Base-by-base conservation (phyloP, 2,797 vertebrate genomes). In the Carcharodon carcharias region DNA sequence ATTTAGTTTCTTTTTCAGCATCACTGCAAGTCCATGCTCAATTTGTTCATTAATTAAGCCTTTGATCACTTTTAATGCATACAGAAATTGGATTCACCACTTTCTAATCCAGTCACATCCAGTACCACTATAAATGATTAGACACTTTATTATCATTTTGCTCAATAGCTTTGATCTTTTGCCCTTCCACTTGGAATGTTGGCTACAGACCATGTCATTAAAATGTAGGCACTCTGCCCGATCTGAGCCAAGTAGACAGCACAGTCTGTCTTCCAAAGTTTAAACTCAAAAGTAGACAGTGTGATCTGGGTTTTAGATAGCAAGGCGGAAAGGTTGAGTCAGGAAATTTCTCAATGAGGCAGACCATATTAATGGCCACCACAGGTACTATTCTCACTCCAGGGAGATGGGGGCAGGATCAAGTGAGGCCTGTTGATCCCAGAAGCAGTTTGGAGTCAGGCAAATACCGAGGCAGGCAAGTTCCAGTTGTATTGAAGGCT, bases 91-190 rank as follows among this genome's bases (percentile, higher is more conserved):
- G 63, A 71, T 67, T 54, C 93, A 71, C 93, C 40, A 69, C 45
- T 95, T 95, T 95, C 45, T 67, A 95, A 95, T 95, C 93, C 23
- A 50, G 93, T 95, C 93, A 95, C 93, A 95, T 71, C 63, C 93
- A 95, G 54, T 45, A 31, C 63, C 67, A 71, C 40, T 95, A 67
- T 95, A 95, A 95, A 95, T 71, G 65, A 95, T 95, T 95, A 50
- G 63, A 71, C 93, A 69, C 45, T 95, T 71, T 69, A 95, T 71
- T 67, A 95, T 92, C 63, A 71, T 95, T 95, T 50, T 71, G 65
- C 50, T 71, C 69, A 95, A 95, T 71, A 95, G 65, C 67, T 95
- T 67, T 71, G 93, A 95, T 67, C 93, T 69, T 50, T 95, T 69
- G 8, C 40, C 65, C 63, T 95, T 69, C 89, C 40, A 67, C 71